Conservation (phyloP, 2,113 vertebrate species). For the Mesembrinibis cayennensis region DNA sequence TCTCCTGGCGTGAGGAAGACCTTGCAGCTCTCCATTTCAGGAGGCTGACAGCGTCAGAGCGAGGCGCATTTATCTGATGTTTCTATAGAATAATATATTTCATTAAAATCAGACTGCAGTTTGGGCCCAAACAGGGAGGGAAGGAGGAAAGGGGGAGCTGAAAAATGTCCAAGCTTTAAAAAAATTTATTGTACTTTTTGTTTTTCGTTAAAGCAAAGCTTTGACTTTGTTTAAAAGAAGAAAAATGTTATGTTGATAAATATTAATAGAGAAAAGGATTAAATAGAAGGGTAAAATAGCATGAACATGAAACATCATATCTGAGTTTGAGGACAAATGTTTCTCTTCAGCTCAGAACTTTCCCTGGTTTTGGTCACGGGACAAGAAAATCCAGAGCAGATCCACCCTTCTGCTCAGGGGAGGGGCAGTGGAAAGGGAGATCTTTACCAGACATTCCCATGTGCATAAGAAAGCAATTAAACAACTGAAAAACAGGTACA, state of each 20-base stretch:
- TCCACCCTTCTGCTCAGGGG: background rate
- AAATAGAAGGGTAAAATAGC: background rate
- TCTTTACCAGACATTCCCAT: fast-evolving
- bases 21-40: background rate
- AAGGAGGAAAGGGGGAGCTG: background rate
- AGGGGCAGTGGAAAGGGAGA: background rate
- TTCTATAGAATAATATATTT: background rate
- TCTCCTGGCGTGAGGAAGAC: background rate
- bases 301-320: background rate
- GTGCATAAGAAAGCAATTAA: background rate
- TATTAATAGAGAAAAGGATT: background rate
- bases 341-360: background rate
- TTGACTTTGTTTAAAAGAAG: background rate
- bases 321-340: background rate
- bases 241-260: background rate
- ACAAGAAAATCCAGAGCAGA: background rate
- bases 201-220: background rate
- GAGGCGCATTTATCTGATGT: background rate
- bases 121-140: background rate
- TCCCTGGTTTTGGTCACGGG: background rate
- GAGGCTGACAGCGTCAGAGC: background rate
- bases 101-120: background rate
- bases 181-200: background rate
- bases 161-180: background rate
- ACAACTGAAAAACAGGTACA: background rate